Percentiles rank a stretch among this genome's conserved stretches.
Evolutionary conservation across 2,113 vertebrate species (phyloP).

Genomic region (Girardinichthys multiradiatus): DNA sequence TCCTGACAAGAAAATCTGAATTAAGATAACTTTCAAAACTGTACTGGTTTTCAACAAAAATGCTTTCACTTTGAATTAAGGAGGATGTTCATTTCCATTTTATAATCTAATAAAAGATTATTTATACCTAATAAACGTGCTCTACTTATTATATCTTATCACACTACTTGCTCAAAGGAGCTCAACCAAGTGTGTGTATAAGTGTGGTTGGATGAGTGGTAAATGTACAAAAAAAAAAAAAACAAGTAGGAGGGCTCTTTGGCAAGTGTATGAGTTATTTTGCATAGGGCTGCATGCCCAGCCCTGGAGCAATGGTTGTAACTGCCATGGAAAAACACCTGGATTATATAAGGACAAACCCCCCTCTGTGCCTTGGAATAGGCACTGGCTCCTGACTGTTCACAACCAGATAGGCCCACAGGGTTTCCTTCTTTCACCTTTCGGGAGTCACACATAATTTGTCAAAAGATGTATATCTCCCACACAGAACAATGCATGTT

Average conservation of each 20-base stretch:
- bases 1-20: too few relatives aligned
- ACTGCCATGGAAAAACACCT: slow-evolving; percentile 86
- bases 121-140: too few relatives aligned
- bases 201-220: slow-evolving; percentile 4
- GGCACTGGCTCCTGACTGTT: slow-evolving; percentile 2
- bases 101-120: too few relatives aligned
- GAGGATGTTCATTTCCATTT: too few relatives aligned
- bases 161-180: too few relatives aligned
- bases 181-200: slow-evolving; percentile 3
- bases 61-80: too few relatives aligned
- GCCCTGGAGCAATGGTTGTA: slow-evolving; percentile 78
- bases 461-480: background rate
- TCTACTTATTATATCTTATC: too few relatives aligned
- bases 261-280: slow-evolving; percentile 71
- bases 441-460: background rate
- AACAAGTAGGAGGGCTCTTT: slow-evolving; percentile 64
- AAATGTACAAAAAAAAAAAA: slow-evolving; percentile 36
- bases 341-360: slow-evolving; percentile 78
- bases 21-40: too few relatives aligned
- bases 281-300: slow-evolving; percentile 81
- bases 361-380: slow-evolving; percentile 32
- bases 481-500: background rate
- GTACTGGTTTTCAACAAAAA: too few relatives aligned
- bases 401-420: background rate
- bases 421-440: background rate